phyloP scores from a whole-genome alignment of 2,888 invertebrate species.

The Aleiodes alternator region DNA sequence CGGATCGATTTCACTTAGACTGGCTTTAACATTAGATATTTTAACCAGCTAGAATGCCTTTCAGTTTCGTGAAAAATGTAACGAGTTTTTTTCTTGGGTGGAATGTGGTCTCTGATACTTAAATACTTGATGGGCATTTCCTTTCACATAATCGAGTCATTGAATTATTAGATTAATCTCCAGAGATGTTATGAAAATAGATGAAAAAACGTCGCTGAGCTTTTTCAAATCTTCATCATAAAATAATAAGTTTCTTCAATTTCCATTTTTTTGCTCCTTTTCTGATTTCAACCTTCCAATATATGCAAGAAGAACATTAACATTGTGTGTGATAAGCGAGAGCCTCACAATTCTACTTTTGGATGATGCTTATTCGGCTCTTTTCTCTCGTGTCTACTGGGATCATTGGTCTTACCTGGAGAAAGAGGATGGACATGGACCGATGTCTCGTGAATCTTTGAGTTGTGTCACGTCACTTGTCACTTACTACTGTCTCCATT shows the following conservation, averaged over 20 bases:
- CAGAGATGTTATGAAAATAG: slow-evolving; percentile 5
- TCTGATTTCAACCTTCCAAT: background rate
- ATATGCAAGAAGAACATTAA: too few species aligned
- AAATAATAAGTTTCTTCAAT: background rate
- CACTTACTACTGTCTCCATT: background rate
- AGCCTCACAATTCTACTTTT: too few species aligned
- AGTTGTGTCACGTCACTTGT: slow-evolving; percentile 22
- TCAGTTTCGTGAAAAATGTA: too few species aligned
- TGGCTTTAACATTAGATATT: too few species aligned
- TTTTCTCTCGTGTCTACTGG: too few species aligned
- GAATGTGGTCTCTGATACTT: slow-evolving; percentile 12
- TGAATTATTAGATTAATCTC: slow-evolving; percentile 3
- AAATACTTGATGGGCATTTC: slow-evolving; percentile 7
- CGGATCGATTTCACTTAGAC: too few species aligned
- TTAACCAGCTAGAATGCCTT: too few species aligned
- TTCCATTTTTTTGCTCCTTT: background rate
- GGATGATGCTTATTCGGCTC: background rate
- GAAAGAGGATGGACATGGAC: background rate
- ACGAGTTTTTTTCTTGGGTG: background rate
- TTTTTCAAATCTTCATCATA: background rate
- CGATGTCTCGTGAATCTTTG: slow-evolving; percentile 16
- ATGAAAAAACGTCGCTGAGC: background rate
- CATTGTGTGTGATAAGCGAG: too few species aligned
- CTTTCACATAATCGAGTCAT: slow-evolving; percentile 10
- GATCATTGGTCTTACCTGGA: background rate